Base-by-base conservation (phyloP, 2,113 vertebrate genomes). In the Agelaius tricolor region DNA sequence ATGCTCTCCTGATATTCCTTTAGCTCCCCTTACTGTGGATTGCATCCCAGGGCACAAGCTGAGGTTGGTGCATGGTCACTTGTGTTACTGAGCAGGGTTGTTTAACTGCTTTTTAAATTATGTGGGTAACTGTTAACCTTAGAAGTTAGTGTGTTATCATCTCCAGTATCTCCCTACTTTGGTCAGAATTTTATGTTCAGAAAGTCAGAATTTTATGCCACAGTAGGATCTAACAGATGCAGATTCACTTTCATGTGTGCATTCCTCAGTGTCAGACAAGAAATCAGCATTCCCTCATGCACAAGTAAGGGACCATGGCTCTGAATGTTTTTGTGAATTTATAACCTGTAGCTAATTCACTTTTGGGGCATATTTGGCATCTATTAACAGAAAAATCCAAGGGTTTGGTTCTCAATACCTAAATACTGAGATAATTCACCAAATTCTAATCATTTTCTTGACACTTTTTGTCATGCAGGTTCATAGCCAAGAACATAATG, bases 401-500 rank as follows among this genome's bases (percentile, higher is more conserved):
- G 68, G 15, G 31, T 76, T 75, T 63, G 28, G 8, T 75, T 78
- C 24, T 47, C 75, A 13, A 0, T 69, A 13, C 51, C 52, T 59
- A 33, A 81, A n/a, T 28, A 7, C 28, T 20, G 85, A 86, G 39
- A 1, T 28, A 24, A 59, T 77, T 88, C 22, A 49, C 52, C 27
- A 15, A 15, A 46, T 83, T 65, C 79, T 89, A 31, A 88, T 84
- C 0, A 0, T 87, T 87, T 78, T 92, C 80, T 71, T 84, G 68
- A 21, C 44, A 5, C 58, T 91, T 89, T 93, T 31, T 92, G 55
- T 94, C 62, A 7, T 10, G 23, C 96, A 99, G 99, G 96, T 99
- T 99, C 93, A 98, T 99, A 59, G 99, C 99, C 74, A 99, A 99
- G 97, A 99, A 99, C 96, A 97, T 99, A 30, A 97, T 97, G 97